Evolutionary conservation across 2,888 invertebrate species (phyloP).

Genomic region (Asteroscopus sphinx): DNA sequence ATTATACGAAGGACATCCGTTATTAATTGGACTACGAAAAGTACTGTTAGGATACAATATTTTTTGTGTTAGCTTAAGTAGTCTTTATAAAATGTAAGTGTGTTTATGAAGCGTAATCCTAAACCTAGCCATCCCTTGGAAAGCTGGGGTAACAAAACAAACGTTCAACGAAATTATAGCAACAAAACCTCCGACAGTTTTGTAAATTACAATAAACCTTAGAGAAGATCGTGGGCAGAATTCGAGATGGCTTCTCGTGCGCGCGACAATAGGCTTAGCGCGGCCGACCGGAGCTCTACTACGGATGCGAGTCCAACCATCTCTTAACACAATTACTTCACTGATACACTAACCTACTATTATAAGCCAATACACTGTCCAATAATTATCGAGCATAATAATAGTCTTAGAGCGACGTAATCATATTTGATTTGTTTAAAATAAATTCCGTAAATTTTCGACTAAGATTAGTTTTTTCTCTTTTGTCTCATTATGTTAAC

Average conservation of each 20-base stretch:
- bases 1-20: conserved; percentile 35
- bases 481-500: no score
- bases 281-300: conserved; percentile 66
- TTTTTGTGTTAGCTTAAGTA: conserved; percentile 44
- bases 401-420: no score
- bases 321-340: conserved; percentile 76
- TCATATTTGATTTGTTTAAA: no score
- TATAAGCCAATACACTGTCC: conserved; percentile 50
- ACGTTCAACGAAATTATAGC: conserved; percentile 78
- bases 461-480: no score
- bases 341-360: conserved; percentile 66
- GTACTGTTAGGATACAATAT: conserved; percentile 28
- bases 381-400: no score
- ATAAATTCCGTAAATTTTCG: no score
- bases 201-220: conserved; percentile 88
- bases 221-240: conserved; percentile 83
- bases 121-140: conserved; percentile 59
- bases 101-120: conserved; percentile 60
- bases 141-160: conserved; percentile 76
- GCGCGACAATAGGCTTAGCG: conserved; percentile 82
- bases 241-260: conserved; percentile 78
- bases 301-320: conserved; percentile 73
- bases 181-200: conserved; percentile 85
- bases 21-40: conserved; percentile 33
- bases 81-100: conserved; percentile 39